Conservation (phyloP, 2,113 vertebrate species). For the Nothobranchius kuhntae region DNA sequence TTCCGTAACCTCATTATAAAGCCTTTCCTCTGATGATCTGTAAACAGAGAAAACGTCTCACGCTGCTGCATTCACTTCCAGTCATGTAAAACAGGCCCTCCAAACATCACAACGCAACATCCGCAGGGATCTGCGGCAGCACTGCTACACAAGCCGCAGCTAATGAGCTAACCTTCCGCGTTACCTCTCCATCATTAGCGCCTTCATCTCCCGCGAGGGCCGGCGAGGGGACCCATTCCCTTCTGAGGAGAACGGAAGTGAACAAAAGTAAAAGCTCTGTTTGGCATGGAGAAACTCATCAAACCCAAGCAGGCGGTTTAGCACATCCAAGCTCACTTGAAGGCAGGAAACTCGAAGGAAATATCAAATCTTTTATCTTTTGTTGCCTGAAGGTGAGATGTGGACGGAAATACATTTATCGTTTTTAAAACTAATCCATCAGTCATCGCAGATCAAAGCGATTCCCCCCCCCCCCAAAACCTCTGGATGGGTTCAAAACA, state of each 20-base stretch:
- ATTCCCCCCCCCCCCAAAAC: neutral
- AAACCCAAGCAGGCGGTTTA: slow-evolving; percentile 9
- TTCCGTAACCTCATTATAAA: neutral
- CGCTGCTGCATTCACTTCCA: slow-evolving; percentile 20
- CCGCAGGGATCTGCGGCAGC: slow-evolving; percentile 11
- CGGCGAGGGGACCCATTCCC: neutral
- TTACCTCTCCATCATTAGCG: slow-evolving; percentile 38
- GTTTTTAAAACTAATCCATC: neutral
- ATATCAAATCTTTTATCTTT: neutral
- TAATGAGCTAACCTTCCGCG: slow-evolving; percentile 52
- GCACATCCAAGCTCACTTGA: neutral
- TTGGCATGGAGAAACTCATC: slow-evolving; percentile 11
- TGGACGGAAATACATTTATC: neutral
- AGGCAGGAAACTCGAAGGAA: neutral
- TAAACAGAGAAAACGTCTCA: neutral
- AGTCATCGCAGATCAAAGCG: slow-evolving; percentile 1
- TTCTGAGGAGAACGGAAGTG: slow-evolving; percentile 8
- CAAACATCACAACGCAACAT: neutral
- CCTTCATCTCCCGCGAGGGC: slow-evolving; percentile 17
- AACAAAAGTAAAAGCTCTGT: slow-evolving; percentile 16
- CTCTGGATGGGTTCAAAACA: slow-evolving; percentile 4
- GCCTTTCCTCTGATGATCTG: slow-evolving; percentile 11
- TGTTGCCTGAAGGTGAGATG: neutral
- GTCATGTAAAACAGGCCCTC: slow-evolving; percentile 37
- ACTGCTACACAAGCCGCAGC: slow-evolving; percentile 3